Conservation (phyloP, 2,888 invertebrate species). For the Orchesella flavescens region DNA sequence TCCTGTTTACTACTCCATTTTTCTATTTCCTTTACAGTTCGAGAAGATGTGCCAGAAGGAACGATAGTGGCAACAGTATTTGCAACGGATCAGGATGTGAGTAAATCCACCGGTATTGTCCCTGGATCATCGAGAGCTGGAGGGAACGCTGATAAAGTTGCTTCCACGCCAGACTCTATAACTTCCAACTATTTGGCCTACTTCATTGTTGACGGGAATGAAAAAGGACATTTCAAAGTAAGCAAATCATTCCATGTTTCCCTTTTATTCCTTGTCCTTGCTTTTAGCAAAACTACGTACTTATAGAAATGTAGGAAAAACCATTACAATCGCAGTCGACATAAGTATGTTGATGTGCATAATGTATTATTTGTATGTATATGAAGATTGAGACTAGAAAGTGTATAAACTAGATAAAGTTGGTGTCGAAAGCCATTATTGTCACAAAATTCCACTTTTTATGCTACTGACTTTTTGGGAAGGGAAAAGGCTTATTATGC, state of each 20-base stretch:
- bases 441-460: slow-evolving; percentile 40
- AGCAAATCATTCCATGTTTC: slow-evolving; percentile 37
- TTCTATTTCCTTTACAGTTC: slow-evolving; percentile 61
- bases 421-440: slow-evolving; percentile 56
- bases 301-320: neutral
- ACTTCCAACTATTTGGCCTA: slow-evolving; percentile 69
- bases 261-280: slow-evolving; percentile 4
- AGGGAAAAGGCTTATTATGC: neutral
- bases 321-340: neutral
- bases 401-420: slow-evolving; percentile 42
- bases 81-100: slow-evolving; percentile 85
- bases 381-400: slow-evolving; percentile 8
- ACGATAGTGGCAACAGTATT: slow-evolving; percentile 89
- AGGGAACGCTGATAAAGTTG: neutral
- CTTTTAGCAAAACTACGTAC: slow-evolving; percentile 1
- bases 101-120: slow-evolving; percentile 59
- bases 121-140: slow-evolving; percentile 50
- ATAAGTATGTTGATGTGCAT: neutral
- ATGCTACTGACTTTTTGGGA: neutral
- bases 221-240: slow-evolving; percentile 71
- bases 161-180: slow-evolving; percentile 56
- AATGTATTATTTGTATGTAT: no score
- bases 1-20: no score
- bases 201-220: slow-evolving; percentile 71
- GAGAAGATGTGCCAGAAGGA: slow-evolving; percentile 92